Conservation (phyloP, 2,113 vertebrate genomes). For the Acrocephalus arundinaceus region DNA sequence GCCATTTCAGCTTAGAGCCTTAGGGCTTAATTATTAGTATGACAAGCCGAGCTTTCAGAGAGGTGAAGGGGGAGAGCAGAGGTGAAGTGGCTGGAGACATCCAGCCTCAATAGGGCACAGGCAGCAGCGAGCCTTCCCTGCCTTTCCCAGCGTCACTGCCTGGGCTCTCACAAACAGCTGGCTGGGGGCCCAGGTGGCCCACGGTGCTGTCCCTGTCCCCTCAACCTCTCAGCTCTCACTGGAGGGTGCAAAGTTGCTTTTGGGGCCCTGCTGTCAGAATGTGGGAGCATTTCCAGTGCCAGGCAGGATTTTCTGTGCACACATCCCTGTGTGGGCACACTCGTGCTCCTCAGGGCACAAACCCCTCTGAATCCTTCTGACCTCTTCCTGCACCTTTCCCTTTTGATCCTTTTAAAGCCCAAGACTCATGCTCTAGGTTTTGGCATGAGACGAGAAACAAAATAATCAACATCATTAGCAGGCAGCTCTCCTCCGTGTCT, state of each 20-base stretch:
- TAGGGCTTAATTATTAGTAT: conserved; percentile 44
- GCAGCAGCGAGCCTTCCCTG: neutral
- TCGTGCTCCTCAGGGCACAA: neutral
- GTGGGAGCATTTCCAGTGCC: neutral
- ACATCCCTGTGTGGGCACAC: neutral
- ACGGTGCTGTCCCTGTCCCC: neutral
- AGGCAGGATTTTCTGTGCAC: neutral
- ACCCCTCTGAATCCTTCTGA: neutral
- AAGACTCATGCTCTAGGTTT: neutral
- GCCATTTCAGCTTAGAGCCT: conserved; percentile 27
- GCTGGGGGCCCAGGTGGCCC: neutral
- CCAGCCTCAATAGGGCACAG: neutral
- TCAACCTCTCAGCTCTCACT: neutral
- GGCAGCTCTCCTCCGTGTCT: neutral
- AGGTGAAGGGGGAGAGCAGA: conserved; percentile 33
- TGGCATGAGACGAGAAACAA: neutral
- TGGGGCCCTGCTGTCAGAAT: neutral
- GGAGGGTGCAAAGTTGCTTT: neutral
- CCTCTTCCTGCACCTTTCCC: neutral
- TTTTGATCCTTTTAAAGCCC: neutral
- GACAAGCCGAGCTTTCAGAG: conserved; percentile 32
- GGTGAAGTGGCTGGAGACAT: conserved; percentile 51
- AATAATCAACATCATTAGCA: neutral
- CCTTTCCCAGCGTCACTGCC: neutral
- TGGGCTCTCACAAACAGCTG: neutral